Evolutionary conservation across 2,888 invertebrate genomes (phyloP).

Genomic region (Pomacea canaliculata): DNA sequence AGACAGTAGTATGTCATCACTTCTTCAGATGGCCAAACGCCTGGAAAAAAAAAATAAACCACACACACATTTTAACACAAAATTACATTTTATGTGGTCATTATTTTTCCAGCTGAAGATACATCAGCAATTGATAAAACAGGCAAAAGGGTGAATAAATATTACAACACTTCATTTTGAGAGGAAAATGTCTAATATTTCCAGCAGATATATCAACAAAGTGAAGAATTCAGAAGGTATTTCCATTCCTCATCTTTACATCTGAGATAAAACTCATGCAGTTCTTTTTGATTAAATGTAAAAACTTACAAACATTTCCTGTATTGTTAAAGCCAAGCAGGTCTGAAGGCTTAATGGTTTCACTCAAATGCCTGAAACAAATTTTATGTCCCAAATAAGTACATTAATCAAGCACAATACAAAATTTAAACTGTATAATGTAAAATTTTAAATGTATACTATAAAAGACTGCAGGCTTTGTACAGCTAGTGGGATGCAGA

Average conservation of each 20-base stretch:
- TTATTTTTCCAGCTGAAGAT: background rate
- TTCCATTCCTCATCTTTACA: too few relatives aligned
- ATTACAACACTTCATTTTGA: too few relatives aligned
- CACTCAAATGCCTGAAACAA: conserved; percentile 57
- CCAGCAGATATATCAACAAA: too few relatives aligned
- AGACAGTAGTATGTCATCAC: conserved; percentile 74
- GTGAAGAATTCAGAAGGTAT: too few relatives aligned
- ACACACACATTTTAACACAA: background rate
- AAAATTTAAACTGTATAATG: too few relatives aligned
- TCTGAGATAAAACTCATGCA: too few relatives aligned
- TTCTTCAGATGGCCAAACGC: conserved; percentile 69
- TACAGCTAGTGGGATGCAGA: too few relatives aligned
- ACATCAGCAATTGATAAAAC: background rate
- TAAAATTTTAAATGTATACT: too few relatives aligned
- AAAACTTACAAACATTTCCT: conserved; percentile 67
- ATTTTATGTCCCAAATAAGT: background rate
- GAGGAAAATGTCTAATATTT: too few relatives aligned
- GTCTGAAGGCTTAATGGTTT: conserved; percentile 53
- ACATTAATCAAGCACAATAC: background rate
- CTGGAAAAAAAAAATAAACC: conserved; percentile 40
- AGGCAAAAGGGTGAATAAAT: background rate
- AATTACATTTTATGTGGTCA: background rate
- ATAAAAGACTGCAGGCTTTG: too few relatives aligned
- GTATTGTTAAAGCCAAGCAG: conserved; percentile 66
- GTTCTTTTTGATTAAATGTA: background rate